Evolutionary conservation across 2,888 invertebrate genomes (phyloP).

Genomic region (Trissoscelio sp.): DNA sequence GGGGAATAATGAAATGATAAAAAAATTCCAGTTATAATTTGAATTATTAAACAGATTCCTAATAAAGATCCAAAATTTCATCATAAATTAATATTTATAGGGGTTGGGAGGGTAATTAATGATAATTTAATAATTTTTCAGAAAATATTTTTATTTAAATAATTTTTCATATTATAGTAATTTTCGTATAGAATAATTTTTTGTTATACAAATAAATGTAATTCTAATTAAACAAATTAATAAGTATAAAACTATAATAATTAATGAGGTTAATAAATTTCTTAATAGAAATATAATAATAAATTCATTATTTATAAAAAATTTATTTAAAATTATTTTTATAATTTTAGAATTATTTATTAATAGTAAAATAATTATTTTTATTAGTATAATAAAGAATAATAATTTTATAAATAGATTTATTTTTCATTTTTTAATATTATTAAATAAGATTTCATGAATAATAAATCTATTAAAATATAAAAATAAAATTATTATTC

Average conservation of each 20-base stretch:
- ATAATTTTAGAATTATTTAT: constrained; percentile 7
- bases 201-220: constrained; percentile 86
- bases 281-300: constrained; percentile 47
- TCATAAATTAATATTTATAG: constrained; percentile 86
- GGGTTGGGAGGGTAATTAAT: constrained; percentile 86
- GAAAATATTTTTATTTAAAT: constrained; percentile 74
- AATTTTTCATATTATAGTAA: constrained; percentile 75
- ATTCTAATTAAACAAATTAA: constrained; percentile 86
- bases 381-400: no score
- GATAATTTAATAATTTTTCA: constrained; percentile 86
- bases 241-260: constrained; percentile 82
- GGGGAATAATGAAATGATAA: constrained; percentile 89
- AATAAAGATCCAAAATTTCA: constrained; percentile 89
- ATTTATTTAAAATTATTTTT: not conserved
- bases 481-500: constrained; percentile 87
- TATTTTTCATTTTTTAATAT: constrained; percentile 65
- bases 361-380: constrained; percentile 69
- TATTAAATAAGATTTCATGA: no score
- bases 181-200: constrained; percentile 84
- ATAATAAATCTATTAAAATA: constrained; percentile 85
- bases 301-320: constrained; percentile 15
- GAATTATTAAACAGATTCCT: constrained; percentile 87
- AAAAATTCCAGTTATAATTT: constrained; percentile 89
- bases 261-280: constrained; percentile 79
- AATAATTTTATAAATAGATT: constrained; percentile 7